A percentile compares a stretch with the other conserved stretches of the same genome.
These are phyloP conservation scores for Cartodere bifasciata DNA, from an alignment of 2,888 invertebrate species.

Conservation along the genomic window DNA sequence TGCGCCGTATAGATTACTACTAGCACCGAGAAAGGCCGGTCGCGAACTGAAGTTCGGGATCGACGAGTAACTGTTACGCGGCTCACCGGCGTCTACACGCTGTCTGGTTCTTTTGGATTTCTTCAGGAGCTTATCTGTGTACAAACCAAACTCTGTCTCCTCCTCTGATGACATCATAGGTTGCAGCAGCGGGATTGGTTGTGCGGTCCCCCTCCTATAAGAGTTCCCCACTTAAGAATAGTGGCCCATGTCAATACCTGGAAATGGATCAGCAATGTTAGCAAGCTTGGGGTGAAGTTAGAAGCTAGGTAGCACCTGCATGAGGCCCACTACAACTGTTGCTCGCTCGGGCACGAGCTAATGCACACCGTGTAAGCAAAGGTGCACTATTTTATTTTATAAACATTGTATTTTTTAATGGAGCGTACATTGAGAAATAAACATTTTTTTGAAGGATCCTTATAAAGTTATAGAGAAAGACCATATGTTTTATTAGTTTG, in stretches of 20 bases:
- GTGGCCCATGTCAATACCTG: conserved; percentile 38
- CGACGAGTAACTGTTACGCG: conserved; percentile 83
- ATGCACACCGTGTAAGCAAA: not conserved
- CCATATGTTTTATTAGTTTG: too few relatives aligned
- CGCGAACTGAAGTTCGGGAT: conserved; percentile 65
- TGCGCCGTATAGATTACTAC: conserved; percentile 65
- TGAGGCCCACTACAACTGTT: conserved; percentile 10
- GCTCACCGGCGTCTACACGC: conserved; percentile 93
- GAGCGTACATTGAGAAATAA: too few relatives aligned
- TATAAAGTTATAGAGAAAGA: too few relatives aligned
- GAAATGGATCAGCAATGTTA: conserved; percentile 20
- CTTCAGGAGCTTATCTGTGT: conserved; percentile 85
- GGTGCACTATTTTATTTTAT: conserved; percentile 5
- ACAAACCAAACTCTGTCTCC: conserved; percentile 89
- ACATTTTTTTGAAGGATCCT: too few relatives aligned
- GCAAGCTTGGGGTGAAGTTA: conserved; percentile 7
- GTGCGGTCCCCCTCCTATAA: conserved; percentile 48
- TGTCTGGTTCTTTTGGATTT: conserved; percentile 89
- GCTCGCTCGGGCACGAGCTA: conserved; percentile 3
- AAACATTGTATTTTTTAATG: too few relatives aligned
- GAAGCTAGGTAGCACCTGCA: conserved; percentile 9
- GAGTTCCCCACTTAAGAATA: conserved; percentile 43
- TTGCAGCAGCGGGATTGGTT: conserved; percentile 72
- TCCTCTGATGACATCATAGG: conserved; percentile 96
- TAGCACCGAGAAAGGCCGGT: conserved; percentile 66